Conservation (phyloP, 1,140 invertebrate genomes). For the Tyrophagus putrescentiae region DNA sequence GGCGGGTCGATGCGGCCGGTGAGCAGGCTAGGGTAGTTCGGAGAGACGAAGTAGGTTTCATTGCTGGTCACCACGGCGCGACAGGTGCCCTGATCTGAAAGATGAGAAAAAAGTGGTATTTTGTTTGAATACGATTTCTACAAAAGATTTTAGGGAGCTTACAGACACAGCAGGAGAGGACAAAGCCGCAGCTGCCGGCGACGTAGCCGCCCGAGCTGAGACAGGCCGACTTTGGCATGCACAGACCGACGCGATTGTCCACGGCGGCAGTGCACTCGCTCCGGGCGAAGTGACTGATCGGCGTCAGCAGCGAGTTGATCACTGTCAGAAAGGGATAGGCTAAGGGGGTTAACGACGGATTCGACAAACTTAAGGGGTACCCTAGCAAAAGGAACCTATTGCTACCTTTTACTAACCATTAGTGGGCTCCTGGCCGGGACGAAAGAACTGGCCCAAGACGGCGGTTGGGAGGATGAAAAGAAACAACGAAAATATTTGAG, state of each 20-base stretch:
- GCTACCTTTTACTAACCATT: neutral
- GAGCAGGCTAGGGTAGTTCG: slow-evolving; percentile 21
- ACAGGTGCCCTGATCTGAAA: slow-evolving; percentile 25
- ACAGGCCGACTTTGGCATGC: slow-evolving; percentile 25
- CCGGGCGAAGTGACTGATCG: neutral
- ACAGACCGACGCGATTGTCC: slow-evolving; percentile 23
- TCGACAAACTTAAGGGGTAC: neutral
- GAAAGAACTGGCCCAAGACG: slow-evolving; percentile 8
- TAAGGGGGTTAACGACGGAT: neutral
- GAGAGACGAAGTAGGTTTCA: slow-evolving; percentile 26
- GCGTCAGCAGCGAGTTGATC: slow-evolving; percentile 21
- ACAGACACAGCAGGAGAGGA: slow-evolving; percentile 24
- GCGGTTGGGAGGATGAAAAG: no score
- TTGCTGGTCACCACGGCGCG: slow-evolving; percentile 22
- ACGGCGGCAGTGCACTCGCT: slow-evolving; percentile 22
- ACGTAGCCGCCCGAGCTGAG: slow-evolving; percentile 24
- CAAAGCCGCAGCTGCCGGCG: slow-evolving; percentile 22
- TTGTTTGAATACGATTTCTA: neutral
- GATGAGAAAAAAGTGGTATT: neutral
- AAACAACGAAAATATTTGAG: no score
- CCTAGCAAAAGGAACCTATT: neutral
- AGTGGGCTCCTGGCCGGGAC: slow-evolving; percentile 16
- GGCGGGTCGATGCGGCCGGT: slow-evolving; percentile 23
- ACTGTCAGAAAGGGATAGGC: slow-evolving; percentile 1
- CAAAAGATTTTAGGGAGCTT: slow-evolving; percentile 1